Evolutionary conservation across 2,888 invertebrate species (phyloP), one percentile per base, ranked within the genome.

Genomic region (Meiosimyza decipiens): DNA sequence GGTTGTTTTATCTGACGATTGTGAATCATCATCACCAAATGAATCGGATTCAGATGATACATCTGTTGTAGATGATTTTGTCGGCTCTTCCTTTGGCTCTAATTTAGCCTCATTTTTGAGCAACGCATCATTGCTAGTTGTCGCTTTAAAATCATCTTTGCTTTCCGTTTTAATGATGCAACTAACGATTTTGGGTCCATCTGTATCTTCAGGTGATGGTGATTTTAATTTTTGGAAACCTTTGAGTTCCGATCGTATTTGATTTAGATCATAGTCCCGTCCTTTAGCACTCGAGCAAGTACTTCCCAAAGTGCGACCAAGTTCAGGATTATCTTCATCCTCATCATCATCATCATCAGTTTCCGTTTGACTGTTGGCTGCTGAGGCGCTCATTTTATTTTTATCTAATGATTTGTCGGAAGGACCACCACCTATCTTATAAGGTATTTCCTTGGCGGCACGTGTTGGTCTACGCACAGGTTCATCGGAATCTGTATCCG

Each of bases 221-320:
- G 87, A 79, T 81, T 90, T 90, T 0, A 91, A 88, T 79, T 91
- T 91, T 69, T 91, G 90, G 66, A 95, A 91, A 6, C 95, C 95
- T 85, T 95, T 95, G 4, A 95, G 86, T 83, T 95, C 95, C 0
- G 94, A 94, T 77, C 95, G 89, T 73, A 95, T 95, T 87, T 95
- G 94, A 86, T 93, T 94, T 33, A 95, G 89, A 86, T 95, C 95
- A 82, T 93, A 94, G 82, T 95, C 95, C 6, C 94, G 89, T 1
- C 92, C 92, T 82, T 91, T 91, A 16, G 78, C 80, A 62, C 66
- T 69, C 12, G 73, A 33, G 22, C 22, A 13, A n/a, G 63, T 33
- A 33, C 63, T 33, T 28, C 59, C 75, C 12, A 71, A 69, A 5
- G 87, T 84, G 33, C 87, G 85, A 40, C 66, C 9, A 9, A 6